A percentile compares a stretch with the other conserved stretches of the same genome.
Conservation (phyloP, 2,888 invertebrate genomes). For the Hirtodrosophila duncani region DNA sequence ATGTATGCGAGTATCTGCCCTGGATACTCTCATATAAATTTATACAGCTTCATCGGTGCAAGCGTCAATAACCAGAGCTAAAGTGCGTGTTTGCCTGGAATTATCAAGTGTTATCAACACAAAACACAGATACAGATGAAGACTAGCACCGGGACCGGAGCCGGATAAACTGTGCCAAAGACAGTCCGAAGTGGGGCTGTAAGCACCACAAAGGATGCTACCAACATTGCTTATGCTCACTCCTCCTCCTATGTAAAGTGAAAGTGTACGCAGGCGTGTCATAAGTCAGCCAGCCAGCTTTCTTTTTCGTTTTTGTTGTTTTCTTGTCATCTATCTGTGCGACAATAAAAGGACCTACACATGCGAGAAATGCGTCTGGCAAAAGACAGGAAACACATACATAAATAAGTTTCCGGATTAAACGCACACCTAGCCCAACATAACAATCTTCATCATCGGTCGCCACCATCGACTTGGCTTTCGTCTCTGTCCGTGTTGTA, state of each 20-base stretch:
- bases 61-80: too few species aligned
- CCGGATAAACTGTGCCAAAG: constrained; percentile 4
- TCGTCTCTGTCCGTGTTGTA: too few species aligned
- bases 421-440: constrained; percentile 46
- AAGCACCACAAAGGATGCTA: constrained; percentile 49
- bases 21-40: too few species aligned
- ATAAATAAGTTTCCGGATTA: constrained; percentile 73
- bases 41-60: too few species aligned
- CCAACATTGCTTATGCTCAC: constrained; percentile 51
- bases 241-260: too few species aligned
- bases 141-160: constrained; percentile 3
- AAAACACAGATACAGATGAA: constrained; percentile 19
- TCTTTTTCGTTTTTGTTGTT: constrained; percentile 16
- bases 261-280: constrained; percentile 60
- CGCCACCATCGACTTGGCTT: constrained; percentile 51
- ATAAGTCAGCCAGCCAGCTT: constrained; percentile 51
- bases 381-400: constrained; percentile 69
- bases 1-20: too few species aligned
- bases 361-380: constrained; percentile 64
- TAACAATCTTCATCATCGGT: constrained; percentile 6
- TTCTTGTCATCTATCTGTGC: constrained; percentile 22
- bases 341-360: constrained; percentile 47
- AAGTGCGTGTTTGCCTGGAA: constrained; percentile 67
- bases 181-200: constrained; percentile 32
- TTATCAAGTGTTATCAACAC: constrained; percentile 69